A percentile compares a stretch with the other conserved stretches of the same genome.
Conservation (phyloP, 2,797 vertebrate species). For the Urosaurus nigricauda region DNA sequence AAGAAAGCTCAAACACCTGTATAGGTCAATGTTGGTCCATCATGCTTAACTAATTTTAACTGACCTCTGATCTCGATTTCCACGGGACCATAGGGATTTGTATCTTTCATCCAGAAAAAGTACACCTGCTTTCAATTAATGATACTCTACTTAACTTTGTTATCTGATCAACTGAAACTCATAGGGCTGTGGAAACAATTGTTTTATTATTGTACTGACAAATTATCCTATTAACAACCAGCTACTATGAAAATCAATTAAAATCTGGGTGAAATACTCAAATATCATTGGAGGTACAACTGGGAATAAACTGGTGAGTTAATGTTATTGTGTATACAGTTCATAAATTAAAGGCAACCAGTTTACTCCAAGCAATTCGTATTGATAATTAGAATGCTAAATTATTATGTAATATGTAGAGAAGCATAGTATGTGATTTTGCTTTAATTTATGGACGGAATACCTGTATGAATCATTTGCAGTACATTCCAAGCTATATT, state of each 20-base stretch:
- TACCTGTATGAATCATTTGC: constrained; percentile 44
- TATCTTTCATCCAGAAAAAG: constrained; percentile 77
- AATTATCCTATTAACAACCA: constrained; percentile 91
- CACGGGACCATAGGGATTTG: constrained; percentile 80
- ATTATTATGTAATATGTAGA: constrained; percentile 65
- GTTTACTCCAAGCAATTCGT: constrained; percentile 76
- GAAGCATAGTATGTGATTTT: constrained; percentile 44
- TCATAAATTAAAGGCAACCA: constrained; percentile 74
- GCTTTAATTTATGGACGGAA: constrained; percentile 63
- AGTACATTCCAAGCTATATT: constrained; percentile 37
- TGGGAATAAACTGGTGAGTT: constrained; percentile 74
- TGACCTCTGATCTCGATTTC: constrained; percentile 90
- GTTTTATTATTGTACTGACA: constrained; percentile 88
- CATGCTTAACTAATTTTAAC: constrained; percentile 91
- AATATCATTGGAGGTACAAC: constrained; percentile 70
- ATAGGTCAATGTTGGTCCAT: constrained; percentile 86
- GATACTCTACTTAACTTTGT: constrained; percentile 85
- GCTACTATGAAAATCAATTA: constrained; percentile 85
- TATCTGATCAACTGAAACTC: constrained; percentile 86
- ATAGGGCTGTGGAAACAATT: constrained; percentile 83
- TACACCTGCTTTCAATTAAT: constrained; percentile 91
- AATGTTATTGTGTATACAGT: constrained; percentile 66
- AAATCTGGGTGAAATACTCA: constrained; percentile 75
- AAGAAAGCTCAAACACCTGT: constrained; percentile 89
- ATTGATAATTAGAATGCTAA: constrained; percentile 74